Percentiles rank a stretch among this genome's conserved stretches.
Evolutionary conservation across 2,888 invertebrate genomes (phyloP).

Genomic region (Ceraclea dissimilis): DNA sequence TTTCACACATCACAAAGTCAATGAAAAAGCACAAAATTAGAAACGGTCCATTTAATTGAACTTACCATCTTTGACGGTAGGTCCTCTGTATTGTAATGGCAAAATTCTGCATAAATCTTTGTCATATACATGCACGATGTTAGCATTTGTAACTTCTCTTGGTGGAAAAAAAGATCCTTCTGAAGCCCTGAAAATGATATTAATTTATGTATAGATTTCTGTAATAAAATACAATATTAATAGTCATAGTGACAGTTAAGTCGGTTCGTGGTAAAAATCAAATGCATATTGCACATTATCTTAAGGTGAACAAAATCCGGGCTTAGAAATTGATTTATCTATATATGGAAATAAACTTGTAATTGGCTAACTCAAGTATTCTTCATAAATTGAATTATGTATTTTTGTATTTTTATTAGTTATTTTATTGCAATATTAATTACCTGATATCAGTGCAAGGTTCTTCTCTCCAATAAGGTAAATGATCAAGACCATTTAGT

Average conservation of each 20-base stretch:
- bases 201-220: neutral
- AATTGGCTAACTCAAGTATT: too few species aligned
- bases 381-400: too few species aligned
- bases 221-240: neutral
- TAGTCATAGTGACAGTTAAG: neutral
- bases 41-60: too few species aligned
- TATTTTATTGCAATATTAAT: neutral
- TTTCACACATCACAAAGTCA: too few species aligned
- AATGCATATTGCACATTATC: too few species aligned
- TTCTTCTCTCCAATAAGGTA: slow-evolving; percentile 67
- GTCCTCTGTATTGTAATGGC: slow-evolving; percentile 63
- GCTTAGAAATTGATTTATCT: too few species aligned
- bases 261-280: too few species aligned
- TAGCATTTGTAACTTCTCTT: slow-evolving; percentile 58
- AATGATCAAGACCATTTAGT: slow-evolving; percentile 65
- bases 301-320: too few species aligned
- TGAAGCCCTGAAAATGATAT: slow-evolving; percentile 46
- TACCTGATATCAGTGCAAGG: slow-evolving; percentile 65
- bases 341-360: too few species aligned
- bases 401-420: too few species aligned
- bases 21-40: too few species aligned
- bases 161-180: slow-evolving; percentile 85
- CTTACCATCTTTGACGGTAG: slow-evolving; percentile 63
- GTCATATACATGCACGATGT: slow-evolving; percentile 71
- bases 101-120: slow-evolving; percentile 79